Base-by-base conservation (phyloP, 1,140 invertebrate genomes). In the Ridgeia piscesae region DNA sequence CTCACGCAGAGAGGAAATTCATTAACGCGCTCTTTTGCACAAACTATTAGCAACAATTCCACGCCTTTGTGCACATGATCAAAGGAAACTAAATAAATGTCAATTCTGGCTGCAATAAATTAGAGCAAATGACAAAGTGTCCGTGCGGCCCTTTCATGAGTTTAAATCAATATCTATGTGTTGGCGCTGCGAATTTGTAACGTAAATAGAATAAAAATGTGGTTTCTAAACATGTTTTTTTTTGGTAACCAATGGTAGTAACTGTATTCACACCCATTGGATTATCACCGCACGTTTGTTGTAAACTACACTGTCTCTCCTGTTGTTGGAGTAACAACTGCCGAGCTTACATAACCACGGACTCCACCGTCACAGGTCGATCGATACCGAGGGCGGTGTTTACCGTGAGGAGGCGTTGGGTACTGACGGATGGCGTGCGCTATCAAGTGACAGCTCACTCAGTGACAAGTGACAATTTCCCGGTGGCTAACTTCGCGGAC, bases 401-500 rank as follows among this genome's bases (percentile, higher is more conserved):
- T 77, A 77, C 58, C 17, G 58, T 21, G 58, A 21, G 58, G 58
- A 77, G 58, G 58, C 58, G 58, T 77, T 77, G 58, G 58, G 17
- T 77, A 21, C 58, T 27, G 58, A 31, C 58, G 17, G 27, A 21
- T 77, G n/a, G n/a, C n/a, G n/a, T n/a, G n/a, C n/a, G n/a, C n/a
- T n/a, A n/a, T n/a, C n/a, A n/a, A n/a, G n/a, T n/a, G n/a, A n/a
- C n/a, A n/a, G n/a, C n/a, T n/a, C n/a, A n/a, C n/a, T n/a, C n/a
- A n/a, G n/a, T n/a, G n/a, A n/a, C n/a, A 77, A 77, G 58, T 77
- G 58, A 77, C 58, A 77, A 77, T 77, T 77, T 77, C 58, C 58
- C 27, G 58, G 58, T 77, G 58, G 17, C 58, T 77, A 77, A 77
- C 58, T 77, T 77, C 58, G 58, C 14, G 27, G 58, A 21, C 17